Evolutionary conservation across 2,113 vertebrate species (phyloP), one percentile per base, ranked within the genome.

Genomic region (Poicephalus gulielmi): DNA sequence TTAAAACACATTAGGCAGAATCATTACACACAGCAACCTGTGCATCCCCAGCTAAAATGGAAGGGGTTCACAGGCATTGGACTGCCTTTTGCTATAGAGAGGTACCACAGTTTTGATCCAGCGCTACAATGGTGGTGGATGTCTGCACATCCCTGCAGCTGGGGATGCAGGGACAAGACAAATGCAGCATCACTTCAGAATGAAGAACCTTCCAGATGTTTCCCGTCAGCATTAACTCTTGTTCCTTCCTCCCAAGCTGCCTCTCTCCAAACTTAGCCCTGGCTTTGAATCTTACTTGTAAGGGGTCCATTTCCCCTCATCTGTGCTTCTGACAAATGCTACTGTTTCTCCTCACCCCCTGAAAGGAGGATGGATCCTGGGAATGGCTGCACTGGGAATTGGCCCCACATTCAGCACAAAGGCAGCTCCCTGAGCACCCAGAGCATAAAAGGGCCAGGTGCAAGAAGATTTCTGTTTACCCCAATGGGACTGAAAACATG

Each of bases 401-500:
- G 53, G 49, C 52, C 84, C 66, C 37, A 11, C 50, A 87, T 81
- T 44, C 35, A 25, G 77, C 60, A 47, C 2, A 8, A 94, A 67
- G 66, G 68, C 2, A 23, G 78, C 68, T 92, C 75, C 64, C 86
- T 71, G 57, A 77, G 41, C 0, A 23, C 84, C 74, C 88, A 81
- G 73, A 83, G 86, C 24, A 39, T 0, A 4, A 88, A 69, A 78
- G 78, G 37, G 62, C 80, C 95, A 96, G 92, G 87, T 77, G 94
- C 62, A 88, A 76, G 80, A 85, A 94, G 73, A 31, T 70, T 91
- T 92, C 71, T 94, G 44, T 96, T 95, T 86, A 88, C 68, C 57
- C 69, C 62, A 77, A 76, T 30, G 81, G 76, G 92, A 86, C 81
- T 89, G 74, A 85, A 97, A 96, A 96, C 70, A 94, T 13, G 59